These are phyloP conservation scores for Pelmatolapia mariae DNA, from an alignment of 2,113 vertebrate genomes.

Conservation along the genomic window DNA sequence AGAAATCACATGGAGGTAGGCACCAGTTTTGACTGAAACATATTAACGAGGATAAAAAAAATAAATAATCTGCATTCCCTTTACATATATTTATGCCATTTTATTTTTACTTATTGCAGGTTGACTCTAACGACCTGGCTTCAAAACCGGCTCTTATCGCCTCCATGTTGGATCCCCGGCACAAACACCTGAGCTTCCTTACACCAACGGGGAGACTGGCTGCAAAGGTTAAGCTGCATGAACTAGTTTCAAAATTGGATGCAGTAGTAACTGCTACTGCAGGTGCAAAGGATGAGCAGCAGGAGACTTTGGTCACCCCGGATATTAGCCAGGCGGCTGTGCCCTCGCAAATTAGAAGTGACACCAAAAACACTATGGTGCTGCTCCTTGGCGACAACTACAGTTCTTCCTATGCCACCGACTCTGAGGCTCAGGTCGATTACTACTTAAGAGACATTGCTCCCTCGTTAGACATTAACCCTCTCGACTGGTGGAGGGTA, in stretches of 20 bases:
- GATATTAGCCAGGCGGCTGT: slow-evolving; percentile 16
- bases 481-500: slow-evolving; percentile 60
- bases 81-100: background rate
- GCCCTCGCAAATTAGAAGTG: slow-evolving; percentile 17
- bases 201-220: slow-evolving; percentile 41
- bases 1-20: slow-evolving; percentile 52
- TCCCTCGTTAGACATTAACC: slow-evolving; percentile 51
- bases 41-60: too few relatives aligned
- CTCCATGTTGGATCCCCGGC: slow-evolving; percentile 59
- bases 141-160: slow-evolving; percentile 55
- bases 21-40: background rate
- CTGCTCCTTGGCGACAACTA: slow-evolving; percentile 57
- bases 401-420: slow-evolving; percentile 49
- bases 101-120: slow-evolving; percentile 3
- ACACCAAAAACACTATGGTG: slow-evolving; percentile 58
- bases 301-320: slow-evolving; percentile 35
- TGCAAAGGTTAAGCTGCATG: slow-evolving; percentile 54
- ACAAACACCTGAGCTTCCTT: slow-evolving; percentile 61
- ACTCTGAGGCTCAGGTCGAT: slow-evolving; percentile 57
- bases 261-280: background rate
- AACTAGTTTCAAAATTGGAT: slow-evolving; percentile 51
- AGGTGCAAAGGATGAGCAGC: slow-evolving; percentile 36
- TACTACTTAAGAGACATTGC: slow-evolving; percentile 61
- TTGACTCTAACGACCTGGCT: slow-evolving; percentile 35
- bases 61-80: background rate